A percentile compares a stretch with the other conserved stretches of the same genome.
phyloP scores from a whole-genome alignment of 2,797 vertebrate species.

The Kryptolebias ocellatus region DNA sequence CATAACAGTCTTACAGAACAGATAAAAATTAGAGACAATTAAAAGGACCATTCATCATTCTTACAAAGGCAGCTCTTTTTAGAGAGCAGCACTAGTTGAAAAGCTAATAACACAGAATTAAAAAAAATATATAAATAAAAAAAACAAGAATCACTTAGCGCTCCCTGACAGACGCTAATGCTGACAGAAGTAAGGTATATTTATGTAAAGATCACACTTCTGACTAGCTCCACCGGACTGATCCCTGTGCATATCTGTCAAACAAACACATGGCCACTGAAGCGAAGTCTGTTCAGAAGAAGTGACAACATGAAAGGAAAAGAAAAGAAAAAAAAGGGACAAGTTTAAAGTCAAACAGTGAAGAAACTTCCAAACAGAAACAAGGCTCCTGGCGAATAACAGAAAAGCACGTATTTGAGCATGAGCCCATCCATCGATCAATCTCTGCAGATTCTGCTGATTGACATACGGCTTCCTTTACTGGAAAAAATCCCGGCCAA shows the following conservation, averaged over 20 bases:
- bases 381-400: constrained; percentile 5
- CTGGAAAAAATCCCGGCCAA: constrained; percentile 34
- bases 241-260: constrained; percentile 26
- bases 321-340: constrained; percentile 6
- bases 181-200: constrained; percentile 23
- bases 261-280: constrained; percentile 39
- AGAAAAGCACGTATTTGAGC: not conserved
- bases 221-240: constrained; percentile 12
- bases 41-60: constrained; percentile 73
- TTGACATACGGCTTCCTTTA: constrained; percentile 35
- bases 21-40: constrained; percentile 80
- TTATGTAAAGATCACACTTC: constrained; percentile 37
- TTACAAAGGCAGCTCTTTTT: constrained; percentile 33
- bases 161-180: constrained; percentile 24
- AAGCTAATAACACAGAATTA: constrained; percentile 48
- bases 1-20: constrained; percentile 73
- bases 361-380: constrained; percentile 36
- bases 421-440: constrained; percentile 9
- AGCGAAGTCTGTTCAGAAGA: constrained; percentile 8
- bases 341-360: constrained; percentile 43
- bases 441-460: constrained; percentile 19
- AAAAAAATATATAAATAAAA: constrained; percentile 3
- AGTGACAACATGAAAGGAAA: constrained; percentile 6
- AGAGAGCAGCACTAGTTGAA: too few species aligned
- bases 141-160: constrained; percentile 38